A percentile compares a stretch with the other conserved stretches of the same genome.
Conservation (phyloP, 2,797 vertebrate species). For the Gymnothorax reevesii region DNA sequence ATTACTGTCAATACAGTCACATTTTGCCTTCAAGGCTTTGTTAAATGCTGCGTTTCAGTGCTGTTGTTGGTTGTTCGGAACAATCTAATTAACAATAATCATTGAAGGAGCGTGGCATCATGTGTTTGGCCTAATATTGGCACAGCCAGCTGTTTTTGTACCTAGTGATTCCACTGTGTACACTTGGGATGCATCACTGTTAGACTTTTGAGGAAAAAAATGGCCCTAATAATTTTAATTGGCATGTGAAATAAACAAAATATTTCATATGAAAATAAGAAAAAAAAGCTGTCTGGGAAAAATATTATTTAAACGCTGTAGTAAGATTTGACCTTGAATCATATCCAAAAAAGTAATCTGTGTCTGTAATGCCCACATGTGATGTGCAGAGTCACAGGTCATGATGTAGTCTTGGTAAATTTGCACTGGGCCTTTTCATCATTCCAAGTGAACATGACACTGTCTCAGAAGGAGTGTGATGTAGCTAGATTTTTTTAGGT, state of each 20-base stretch:
- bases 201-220: background rate
- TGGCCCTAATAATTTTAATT: background rate
- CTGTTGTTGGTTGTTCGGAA: background rate
- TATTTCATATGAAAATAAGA: constrained; percentile 3
- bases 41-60: constrained; percentile 22
- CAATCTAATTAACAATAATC: background rate
- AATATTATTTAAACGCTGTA: background rate
- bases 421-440: constrained; percentile 5
- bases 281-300: background rate
- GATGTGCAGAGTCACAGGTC: constrained; percentile 11
- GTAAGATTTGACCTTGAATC: background rate
- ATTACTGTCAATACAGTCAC: constrained; percentile 6
- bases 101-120: background rate
- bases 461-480: background rate
- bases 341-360: background rate
- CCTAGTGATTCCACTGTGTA: constrained; percentile 3
- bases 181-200: background rate
- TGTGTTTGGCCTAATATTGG: constrained; percentile 1
- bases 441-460: constrained; percentile 4
- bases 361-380: constrained; percentile 5
- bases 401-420: constrained; percentile 11
- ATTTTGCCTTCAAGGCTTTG: constrained; percentile 17
- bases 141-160: background rate
- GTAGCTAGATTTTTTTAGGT: background rate
- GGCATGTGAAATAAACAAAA: background rate